Conservation (phyloP, 1,140 invertebrate genomes). For the Lucilia sericata region DNA sequence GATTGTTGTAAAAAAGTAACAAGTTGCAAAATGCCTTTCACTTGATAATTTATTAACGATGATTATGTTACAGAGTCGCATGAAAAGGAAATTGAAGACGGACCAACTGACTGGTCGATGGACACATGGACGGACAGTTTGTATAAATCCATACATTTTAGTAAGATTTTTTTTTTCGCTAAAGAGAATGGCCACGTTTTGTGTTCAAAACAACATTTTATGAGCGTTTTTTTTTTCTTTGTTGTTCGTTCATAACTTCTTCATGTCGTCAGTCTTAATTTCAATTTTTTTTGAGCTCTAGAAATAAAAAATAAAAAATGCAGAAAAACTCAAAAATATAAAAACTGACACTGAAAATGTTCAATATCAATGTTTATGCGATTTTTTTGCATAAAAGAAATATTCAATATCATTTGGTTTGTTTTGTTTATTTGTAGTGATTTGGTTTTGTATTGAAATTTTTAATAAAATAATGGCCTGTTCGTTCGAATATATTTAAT, state of each 20-base stretch:
- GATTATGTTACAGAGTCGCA: slow-evolving; percentile 26
- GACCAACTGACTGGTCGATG: not conserved
- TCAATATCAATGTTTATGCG: not conserved
- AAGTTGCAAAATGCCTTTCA: slow-evolving; percentile 47
- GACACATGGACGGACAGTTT: not conserved
- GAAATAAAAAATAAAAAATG: no score
- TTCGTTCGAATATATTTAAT: not conserved
- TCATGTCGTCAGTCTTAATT: not conserved
- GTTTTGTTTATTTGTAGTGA: not conserved
- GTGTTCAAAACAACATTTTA: not conserved
- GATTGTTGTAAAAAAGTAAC: slow-evolving; percentile 29
- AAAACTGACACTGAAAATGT: not conserved
- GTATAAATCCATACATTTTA: not conserved
- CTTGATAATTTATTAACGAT: slow-evolving; percentile 48
- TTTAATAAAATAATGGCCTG: not conserved
- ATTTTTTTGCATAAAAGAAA: not conserved
- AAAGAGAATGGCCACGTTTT: not conserved
- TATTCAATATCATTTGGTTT: not conserved
- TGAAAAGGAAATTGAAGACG: slow-evolving; percentile 32
- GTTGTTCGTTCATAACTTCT: not conserved
- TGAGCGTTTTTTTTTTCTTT: not conserved
- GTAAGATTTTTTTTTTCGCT: not conserved
- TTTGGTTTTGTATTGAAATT: not conserved
- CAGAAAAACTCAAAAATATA: not conserved
- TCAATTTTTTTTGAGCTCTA: no score